Base-by-base conservation (phyloP, 1,140 invertebrate species). In the Bombus difficillimus region DNA sequence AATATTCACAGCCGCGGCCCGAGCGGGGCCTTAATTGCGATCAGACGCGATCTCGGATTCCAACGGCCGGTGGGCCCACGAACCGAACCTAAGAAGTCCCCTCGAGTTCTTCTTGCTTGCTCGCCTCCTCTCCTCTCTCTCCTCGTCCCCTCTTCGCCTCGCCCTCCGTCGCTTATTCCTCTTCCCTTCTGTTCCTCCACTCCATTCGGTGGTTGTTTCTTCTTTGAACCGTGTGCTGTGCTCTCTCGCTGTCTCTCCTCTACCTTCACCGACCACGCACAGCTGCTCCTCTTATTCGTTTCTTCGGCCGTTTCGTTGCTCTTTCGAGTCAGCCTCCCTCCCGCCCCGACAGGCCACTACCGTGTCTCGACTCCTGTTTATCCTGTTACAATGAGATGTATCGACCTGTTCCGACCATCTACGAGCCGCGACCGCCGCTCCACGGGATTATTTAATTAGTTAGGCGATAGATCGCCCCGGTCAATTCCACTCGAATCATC, bases 321-420 rank as follows among this genome's bases (percentile, higher is more conserved):
- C 69, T 66, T 47, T 41, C 81, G 62, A 41, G 80, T 64, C 8
- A n/a, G 18, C 1, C 34, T 28, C 25, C 12, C 47, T 9, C 53
- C 74, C 37, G 22, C 75, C 37, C 28, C 59, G n/a, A 64, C 47
- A 37, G 83, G 88, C 86, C 81, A 89, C 76, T 80, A 74, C 86
- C 90, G 89, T 94, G 93, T 94, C 92, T 91, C 93, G 93, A 95
- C 94, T 95, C 91, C 94, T 95, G 94, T 95, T 95, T 92, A 92
- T 93, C 92, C 93, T 94, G 94, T 95, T 95, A 94, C 93, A 93
- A 95, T 94, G 93, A 94, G 94, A 94, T 95, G 94, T 95, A 95
- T 94, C 94, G 93, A 93, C 92, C 94, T 94, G 93, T 94, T 94
- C 92, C 90, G 28, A 84, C 79, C 82, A 79, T 88, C 90, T 91